phyloP scores from a whole-genome alignment of 2,113 vertebrate species.

The Salvelinus namaycush region DNA sequence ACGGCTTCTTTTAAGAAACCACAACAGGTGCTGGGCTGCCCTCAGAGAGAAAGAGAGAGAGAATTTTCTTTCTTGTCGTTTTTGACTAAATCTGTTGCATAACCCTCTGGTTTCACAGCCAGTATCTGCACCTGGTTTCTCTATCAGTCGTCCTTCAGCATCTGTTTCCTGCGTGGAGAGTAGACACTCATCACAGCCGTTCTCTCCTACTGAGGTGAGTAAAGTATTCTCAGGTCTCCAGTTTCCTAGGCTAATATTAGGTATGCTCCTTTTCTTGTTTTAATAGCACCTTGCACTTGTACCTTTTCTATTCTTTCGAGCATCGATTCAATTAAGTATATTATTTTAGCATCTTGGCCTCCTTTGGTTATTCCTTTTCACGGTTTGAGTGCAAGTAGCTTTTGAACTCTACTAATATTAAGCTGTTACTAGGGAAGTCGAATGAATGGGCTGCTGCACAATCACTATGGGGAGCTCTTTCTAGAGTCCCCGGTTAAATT shows the following conservation, averaged over 20 bases:
- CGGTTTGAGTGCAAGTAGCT: too few species aligned
- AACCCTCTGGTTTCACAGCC: slow-evolving; percentile 54
- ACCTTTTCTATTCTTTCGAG: too few species aligned
- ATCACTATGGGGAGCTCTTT: too few species aligned
- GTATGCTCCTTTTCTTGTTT: too few species aligned
- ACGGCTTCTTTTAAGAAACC: slow-evolving; percentile 38
- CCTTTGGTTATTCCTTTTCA: too few species aligned
- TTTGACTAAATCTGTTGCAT: slow-evolving; percentile 37
- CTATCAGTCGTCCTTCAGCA: slow-evolving; percentile 25
- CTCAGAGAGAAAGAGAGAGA: background rate
- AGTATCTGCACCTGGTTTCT: slow-evolving; percentile 46
- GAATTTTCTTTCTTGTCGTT: slow-evolving; percentile 38
- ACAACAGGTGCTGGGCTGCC: slow-evolving; percentile 43
- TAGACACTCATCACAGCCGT: background rate
- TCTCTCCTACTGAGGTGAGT: background rate
- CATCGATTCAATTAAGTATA: too few species aligned
- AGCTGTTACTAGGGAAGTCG: too few species aligned
- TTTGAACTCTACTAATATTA: too few species aligned
- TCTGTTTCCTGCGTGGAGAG: slow-evolving; percentile 45
- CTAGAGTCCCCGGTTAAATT: too few species aligned
- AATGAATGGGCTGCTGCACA: too few species aligned
- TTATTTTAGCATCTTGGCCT: too few species aligned
- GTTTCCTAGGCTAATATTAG: background rate
- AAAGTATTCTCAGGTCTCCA: background rate
- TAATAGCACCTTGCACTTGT: too few species aligned